A percentile compares a stretch with the other conserved stretches of the same genome.
Conservation (phyloP, 2,888 invertebrate species). For the Rotaria macrura region DNA sequence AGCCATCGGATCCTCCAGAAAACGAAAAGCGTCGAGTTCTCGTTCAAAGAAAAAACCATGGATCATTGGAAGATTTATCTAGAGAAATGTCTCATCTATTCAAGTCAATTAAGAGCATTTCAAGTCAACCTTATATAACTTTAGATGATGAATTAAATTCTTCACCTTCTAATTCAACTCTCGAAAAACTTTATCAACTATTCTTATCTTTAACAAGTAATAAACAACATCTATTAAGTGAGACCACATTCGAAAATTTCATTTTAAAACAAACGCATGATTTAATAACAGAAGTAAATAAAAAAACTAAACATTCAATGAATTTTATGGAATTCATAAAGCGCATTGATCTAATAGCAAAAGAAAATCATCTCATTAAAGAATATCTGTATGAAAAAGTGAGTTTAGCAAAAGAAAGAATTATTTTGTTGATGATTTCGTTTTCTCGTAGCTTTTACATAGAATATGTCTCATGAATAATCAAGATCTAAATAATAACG, state of each 20-base stretch:
- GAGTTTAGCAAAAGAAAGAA: not conserved
- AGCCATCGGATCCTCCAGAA: too few species aligned
- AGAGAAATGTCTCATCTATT: not conserved
- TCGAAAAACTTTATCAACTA: not conserved
- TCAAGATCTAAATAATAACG: not conserved
- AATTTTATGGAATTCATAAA: not conserved
- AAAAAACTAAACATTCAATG: not conserved
- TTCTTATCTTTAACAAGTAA: not conserved
- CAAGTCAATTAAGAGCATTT: not conserved
- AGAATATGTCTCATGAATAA: not conserved
- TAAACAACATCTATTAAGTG: not conserved
- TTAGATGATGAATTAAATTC: not conserved
- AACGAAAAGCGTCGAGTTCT: too few species aligned
- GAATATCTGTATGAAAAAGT: not conserved
- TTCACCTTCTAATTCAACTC: not conserved
- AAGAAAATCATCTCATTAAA: not conserved
- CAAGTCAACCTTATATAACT: not conserved
- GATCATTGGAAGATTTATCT: not conserved
- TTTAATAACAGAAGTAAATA: not conserved
- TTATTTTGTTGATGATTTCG: not conserved
- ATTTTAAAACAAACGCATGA: not conserved
- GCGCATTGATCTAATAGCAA: not conserved
- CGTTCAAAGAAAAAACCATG: not conserved
- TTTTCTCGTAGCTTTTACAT: not conserved
- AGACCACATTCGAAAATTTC: not conserved